phyloP scores from a whole-genome alignment of 2,888 invertebrate species.

The Calameuta idolon region DNA sequence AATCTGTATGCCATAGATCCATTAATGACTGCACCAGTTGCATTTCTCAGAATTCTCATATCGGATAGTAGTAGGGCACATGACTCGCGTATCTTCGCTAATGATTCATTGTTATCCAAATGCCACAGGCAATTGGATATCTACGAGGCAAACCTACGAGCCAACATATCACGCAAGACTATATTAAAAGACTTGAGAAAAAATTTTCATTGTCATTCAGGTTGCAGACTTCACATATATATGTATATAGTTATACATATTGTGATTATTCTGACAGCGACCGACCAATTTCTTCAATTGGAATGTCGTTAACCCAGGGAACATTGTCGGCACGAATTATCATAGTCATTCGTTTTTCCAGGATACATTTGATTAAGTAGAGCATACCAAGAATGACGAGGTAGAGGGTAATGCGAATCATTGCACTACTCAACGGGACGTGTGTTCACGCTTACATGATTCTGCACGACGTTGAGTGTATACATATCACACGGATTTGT shows the following conservation, averaged over 20 bases:
- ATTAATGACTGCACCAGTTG: conserved; percentile 1
- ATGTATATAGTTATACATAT: not conserved
- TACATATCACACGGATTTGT: conserved; percentile 45
- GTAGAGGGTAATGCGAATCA: not conserved
- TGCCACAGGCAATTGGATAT: not conserved
- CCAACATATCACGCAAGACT: not conserved
- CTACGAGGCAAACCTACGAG: not conserved
- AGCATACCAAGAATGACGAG: not conserved
- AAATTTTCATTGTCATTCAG: not conserved
- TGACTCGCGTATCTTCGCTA: not conserved
- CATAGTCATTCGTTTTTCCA: not conserved
- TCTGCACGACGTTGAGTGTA: conserved; percentile 33
- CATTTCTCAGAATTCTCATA: conserved; percentile 48
- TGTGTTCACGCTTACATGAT: not conserved
- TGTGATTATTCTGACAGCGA: not conserved
- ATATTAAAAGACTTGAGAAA: not conserved
- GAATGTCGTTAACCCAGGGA: not conserved
- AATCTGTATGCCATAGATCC: not conserved
- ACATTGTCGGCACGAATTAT: not conserved
- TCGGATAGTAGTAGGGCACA: conserved; percentile 36
- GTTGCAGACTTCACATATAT: not conserved
- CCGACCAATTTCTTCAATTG: not conserved
- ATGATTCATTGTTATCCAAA: not conserved
- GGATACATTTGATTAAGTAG: not conserved
- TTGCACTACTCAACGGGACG: not conserved